A percentile compares a stretch with the other conserved stretches of the same genome.
These are phyloP conservation scores for Circaetus gallicus DNA, from an alignment of 2,113 vertebrate genomes.

Conservation along the genomic window DNA sequence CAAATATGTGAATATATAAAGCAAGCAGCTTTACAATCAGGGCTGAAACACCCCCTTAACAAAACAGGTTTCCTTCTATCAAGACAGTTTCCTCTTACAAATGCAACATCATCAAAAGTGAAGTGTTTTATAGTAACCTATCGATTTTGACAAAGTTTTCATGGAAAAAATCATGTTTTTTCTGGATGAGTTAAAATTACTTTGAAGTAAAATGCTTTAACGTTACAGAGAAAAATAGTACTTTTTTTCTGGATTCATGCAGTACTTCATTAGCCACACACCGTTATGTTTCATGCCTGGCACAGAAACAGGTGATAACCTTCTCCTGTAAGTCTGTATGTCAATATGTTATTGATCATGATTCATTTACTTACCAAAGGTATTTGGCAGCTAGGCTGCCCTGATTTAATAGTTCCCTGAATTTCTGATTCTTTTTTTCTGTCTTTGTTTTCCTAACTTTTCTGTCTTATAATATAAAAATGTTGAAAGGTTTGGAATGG, in stretches of 20 bases:
- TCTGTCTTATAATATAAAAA: conserved; percentile 54
- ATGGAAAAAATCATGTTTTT: neutral
- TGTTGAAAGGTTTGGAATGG: conserved; percentile 19
- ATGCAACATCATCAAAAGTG: neutral
- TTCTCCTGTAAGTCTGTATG: neutral
- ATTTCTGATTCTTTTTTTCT: conserved; percentile 28
- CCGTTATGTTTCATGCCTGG: conserved; percentile 27
- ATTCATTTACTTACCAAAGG: conserved; percentile 44
- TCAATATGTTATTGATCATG: conserved; percentile 54
- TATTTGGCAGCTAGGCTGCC: conserved; percentile 22
- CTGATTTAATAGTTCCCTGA: conserved; percentile 60
- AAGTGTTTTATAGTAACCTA: neutral
- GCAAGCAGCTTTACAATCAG: neutral
- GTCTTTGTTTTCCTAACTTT: conserved; percentile 59
- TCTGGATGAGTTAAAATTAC: neutral
- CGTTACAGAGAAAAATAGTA: neutral
- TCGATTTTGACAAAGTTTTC: neutral
- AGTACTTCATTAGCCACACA: conserved; percentile 12
- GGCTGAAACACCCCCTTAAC: neutral
- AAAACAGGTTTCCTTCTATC: neutral
- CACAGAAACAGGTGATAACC: conserved; percentile 44
- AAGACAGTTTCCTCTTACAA: neutral
- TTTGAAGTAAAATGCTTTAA: conserved; percentile 21
- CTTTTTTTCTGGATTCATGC: neutral
- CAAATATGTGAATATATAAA: neutral